Conservation (phyloP, 2,113 vertebrate genomes). For the Nibea albiflora region DNA sequence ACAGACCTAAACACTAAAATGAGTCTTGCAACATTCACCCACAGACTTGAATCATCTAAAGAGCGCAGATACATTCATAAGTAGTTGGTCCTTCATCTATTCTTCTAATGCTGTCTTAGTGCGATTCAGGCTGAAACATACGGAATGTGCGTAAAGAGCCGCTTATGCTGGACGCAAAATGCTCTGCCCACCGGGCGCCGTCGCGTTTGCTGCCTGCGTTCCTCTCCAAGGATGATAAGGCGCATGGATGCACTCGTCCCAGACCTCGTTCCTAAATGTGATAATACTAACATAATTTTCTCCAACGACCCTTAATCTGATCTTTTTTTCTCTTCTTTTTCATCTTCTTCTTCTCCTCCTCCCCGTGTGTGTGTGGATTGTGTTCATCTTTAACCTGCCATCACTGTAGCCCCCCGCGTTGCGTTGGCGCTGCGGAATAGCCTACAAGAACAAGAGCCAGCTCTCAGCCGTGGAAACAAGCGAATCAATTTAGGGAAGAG, state of each 20-base stretch:
- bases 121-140: slow-evolving; percentile 73
- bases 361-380: slow-evolving; percentile 59
- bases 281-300: slow-evolving; percentile 60
- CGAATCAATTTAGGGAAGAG: slow-evolving; percentile 75
- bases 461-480: slow-evolving; percentile 78
- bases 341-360: not conserved
- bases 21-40: not conserved
- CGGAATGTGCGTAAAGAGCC: slow-evolving; percentile 80
- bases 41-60: slow-evolving; percentile 15
- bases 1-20: not conserved
- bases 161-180: slow-evolving; percentile 77
- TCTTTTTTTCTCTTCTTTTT: not conserved
- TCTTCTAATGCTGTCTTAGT: slow-evolving; percentile 55
- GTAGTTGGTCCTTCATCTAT: slow-evolving; percentile 36
- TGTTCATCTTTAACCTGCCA: slow-evolving; percentile 71
- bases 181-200: slow-evolving; percentile 79
- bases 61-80: slow-evolving; percentile 52
- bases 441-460: slow-evolving; percentile 77
- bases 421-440: slow-evolving; percentile 84
- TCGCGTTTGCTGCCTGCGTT: slow-evolving; percentile 78
- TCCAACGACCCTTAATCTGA: slow-evolving; percentile 47
- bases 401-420: slow-evolving; percentile 76
- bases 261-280: slow-evolving; percentile 63
- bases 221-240: slow-evolving; percentile 76
- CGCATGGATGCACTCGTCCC: slow-evolving; percentile 71